These are phyloP conservation scores for Aphidius gifuensis DNA, from an alignment of 1,140 invertebrate genomes.

Conservation along the genomic window DNA sequence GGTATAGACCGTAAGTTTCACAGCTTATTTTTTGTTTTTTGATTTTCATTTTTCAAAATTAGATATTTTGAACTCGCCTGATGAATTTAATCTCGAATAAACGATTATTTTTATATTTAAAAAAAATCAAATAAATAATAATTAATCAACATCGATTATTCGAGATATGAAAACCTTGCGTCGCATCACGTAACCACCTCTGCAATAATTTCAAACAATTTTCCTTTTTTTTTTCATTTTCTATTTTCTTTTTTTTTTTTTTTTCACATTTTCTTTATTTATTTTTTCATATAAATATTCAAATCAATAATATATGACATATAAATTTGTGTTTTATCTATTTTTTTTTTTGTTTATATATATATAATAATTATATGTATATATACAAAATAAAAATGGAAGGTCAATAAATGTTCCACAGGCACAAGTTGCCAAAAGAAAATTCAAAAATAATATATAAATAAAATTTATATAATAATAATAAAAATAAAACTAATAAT, in stretches of 20 bases:
- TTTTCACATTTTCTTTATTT: slow-evolving; percentile 6
- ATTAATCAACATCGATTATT: slow-evolving; percentile 6
- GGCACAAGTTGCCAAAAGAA: slow-evolving; percentile 54
- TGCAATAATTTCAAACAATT: slow-evolving; percentile 30
- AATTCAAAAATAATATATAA: slow-evolving; percentile 26
- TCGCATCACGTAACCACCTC: slow-evolving; percentile 48
- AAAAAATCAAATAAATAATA: slow-evolving; percentile 10
- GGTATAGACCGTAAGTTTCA: slow-evolving; percentile 32
- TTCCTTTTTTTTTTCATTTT: slow-evolving; percentile 19
- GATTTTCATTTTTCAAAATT: background rate
- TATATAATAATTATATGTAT: slow-evolving; percentile 25
- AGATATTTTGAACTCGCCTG: background rate
- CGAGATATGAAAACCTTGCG: slow-evolving; percentile 37
- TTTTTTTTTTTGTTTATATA: slow-evolving; percentile 31
- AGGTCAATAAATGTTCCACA: slow-evolving; percentile 51
- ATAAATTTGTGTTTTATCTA: background rate
- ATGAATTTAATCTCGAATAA: background rate
- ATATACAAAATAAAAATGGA: slow-evolving; percentile 34
- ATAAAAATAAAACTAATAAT: no score
- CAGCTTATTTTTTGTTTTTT: slow-evolving; percentile 25
- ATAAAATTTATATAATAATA: no score
- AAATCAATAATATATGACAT: slow-evolving; percentile 35
- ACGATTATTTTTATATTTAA: no score
- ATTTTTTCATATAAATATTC: slow-evolving; percentile 50
- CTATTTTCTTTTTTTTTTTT: slow-evolving; percentile 23